phyloP scores from a whole-genome alignment of 30 jellyfish, hydroid and myxozoan species.

The Nemopilema nomurai region DNA sequence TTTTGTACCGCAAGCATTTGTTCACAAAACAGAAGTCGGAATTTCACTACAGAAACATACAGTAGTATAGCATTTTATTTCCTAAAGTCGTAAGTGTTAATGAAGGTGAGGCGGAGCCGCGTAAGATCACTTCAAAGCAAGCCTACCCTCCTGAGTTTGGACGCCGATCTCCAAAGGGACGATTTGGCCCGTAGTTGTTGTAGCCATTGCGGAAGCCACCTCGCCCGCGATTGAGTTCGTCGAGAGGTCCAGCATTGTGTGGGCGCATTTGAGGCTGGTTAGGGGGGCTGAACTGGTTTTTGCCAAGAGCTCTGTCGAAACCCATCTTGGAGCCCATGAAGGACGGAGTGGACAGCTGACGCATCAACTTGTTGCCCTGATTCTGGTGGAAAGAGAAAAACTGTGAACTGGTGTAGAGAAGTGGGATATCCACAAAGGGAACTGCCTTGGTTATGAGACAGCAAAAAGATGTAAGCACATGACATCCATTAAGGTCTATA shows the following conservation, averaged over 20 bases:
- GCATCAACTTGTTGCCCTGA: slow-evolving; percentile 66
- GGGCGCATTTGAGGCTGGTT: slow-evolving; percentile 61
- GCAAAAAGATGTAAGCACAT: too few relatives aligned
- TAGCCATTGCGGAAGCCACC: slow-evolving; percentile 63
- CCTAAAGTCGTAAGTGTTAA: too few relatives aligned
- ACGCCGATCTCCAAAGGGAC: slow-evolving; percentile 69
- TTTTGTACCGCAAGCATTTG: too few relatives aligned
- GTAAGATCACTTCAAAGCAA: not conserved
- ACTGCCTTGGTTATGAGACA: too few relatives aligned
- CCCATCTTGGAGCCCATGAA: slow-evolving; percentile 68
- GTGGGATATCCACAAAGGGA: not conserved
- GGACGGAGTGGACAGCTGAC: slow-evolving; percentile 72
- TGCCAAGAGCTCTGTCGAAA: slow-evolving; percentile 54
- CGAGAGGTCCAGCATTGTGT: slow-evolving; percentile 48
- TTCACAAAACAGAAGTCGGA: too few relatives aligned
- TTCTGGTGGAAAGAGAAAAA: slow-evolving; percentile 24
- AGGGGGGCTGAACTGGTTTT: slow-evolving; percentile 60
- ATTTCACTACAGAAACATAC: too few relatives aligned
- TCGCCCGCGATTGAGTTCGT: slow-evolving; percentile 53
- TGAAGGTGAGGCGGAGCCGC: too few relatives aligned
- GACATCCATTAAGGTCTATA: too few relatives aligned
- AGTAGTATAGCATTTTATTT: too few relatives aligned
- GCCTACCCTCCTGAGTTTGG: slow-evolving; percentile 62
- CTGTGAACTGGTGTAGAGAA: not conserved
- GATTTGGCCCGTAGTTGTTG: slow-evolving; percentile 54